These are phyloP conservation scores for Zeugodacus cucurbitae DNA, from an alignment of 1,140 invertebrate genomes.

Conservation along the genomic window DNA sequence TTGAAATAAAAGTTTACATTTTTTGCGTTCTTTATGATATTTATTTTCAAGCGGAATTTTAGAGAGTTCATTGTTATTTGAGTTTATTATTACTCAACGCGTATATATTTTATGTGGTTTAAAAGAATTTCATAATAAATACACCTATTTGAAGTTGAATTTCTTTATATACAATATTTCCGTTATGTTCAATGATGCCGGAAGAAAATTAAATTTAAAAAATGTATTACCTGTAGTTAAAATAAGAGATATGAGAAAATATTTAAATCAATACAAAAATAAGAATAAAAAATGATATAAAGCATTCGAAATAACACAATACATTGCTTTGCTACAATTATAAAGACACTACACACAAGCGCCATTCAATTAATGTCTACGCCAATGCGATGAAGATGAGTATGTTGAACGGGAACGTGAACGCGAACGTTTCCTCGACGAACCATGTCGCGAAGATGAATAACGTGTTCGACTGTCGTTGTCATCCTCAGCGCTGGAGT, in stretches of 20 bases:
- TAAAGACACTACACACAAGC: neutral
- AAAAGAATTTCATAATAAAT: neutral
- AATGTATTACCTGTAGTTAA: neutral
- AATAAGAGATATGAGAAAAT: neutral
- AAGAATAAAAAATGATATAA: neutral
- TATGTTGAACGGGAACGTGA: constrained; percentile 42
- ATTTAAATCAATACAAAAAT: neutral
- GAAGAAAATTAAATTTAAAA: neutral
- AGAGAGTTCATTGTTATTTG: neutral
- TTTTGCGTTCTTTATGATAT: neutral
- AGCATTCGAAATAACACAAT: neutral
- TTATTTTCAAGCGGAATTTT: neutral
- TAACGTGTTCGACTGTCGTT: neutral
- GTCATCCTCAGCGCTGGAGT: constrained; percentile 37
- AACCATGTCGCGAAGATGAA: constrained; percentile 6
- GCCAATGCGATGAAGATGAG: constrained; percentile 39
- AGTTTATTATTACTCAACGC: neutral
- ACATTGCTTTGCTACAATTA: neutral
- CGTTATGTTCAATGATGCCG: neutral
- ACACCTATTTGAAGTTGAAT: neutral
- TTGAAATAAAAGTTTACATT: neutral
- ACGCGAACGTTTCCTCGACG: constrained; percentile 21
- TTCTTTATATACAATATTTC: neutral
- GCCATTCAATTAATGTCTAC: neutral
- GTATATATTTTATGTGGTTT: neutral